Evolutionary conservation across 2,888 invertebrate species (phyloP).

Genomic region (Pogonocherus hispidulus): DNA sequence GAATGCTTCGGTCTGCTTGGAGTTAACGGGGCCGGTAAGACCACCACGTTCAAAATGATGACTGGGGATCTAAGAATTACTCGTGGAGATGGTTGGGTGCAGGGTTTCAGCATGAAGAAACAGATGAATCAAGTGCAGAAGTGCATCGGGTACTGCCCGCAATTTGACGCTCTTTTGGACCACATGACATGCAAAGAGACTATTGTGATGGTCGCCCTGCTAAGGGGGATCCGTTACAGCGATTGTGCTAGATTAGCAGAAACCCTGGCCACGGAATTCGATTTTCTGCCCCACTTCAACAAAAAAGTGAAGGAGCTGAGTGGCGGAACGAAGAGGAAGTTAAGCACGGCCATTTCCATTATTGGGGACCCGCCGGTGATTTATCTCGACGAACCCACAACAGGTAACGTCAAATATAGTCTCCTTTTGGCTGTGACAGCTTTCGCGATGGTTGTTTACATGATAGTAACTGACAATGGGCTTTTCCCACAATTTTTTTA

Average conservation of each 20-base stretch:
- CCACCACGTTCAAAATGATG: constrained; percentile 91
- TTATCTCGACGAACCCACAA: constrained; percentile 71
- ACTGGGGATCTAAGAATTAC: constrained; percentile 85
- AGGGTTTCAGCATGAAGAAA: constrained; percentile 64
- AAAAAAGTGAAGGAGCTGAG: constrained; percentile 68
- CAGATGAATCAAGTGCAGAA: constrained; percentile 74
- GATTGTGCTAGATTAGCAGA: constrained; percentile 61
- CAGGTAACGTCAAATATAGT: too few species aligned
- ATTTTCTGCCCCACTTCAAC: constrained; percentile 67
- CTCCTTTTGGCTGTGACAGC: too few species aligned
- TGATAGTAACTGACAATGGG: too few species aligned
- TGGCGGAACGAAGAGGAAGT: constrained; percentile 73
- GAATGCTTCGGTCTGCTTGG: constrained; percentile 89
- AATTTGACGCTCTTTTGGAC: constrained; percentile 72
- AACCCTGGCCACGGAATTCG: constrained; percentile 66
- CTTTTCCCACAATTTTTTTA: too few species aligned
- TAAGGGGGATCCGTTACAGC: constrained; percentile 67
- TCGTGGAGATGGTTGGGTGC: constrained; percentile 79
- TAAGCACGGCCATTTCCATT: constrained; percentile 72
- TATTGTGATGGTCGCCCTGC: constrained; percentile 70
- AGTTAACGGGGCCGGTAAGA: constrained; percentile 90
- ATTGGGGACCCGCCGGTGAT: constrained; percentile 72
- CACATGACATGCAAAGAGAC: constrained; percentile 72
- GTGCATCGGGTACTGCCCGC: constrained; percentile 73
- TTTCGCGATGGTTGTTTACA: too few species aligned